A percentile compares a stretch with the other conserved stretches of the same genome.
These are phyloP conservation scores for Montipora capitata DNA, from an alignment of 92 coral and sea anemone genomes.

Conservation along the genomic window DNA sequence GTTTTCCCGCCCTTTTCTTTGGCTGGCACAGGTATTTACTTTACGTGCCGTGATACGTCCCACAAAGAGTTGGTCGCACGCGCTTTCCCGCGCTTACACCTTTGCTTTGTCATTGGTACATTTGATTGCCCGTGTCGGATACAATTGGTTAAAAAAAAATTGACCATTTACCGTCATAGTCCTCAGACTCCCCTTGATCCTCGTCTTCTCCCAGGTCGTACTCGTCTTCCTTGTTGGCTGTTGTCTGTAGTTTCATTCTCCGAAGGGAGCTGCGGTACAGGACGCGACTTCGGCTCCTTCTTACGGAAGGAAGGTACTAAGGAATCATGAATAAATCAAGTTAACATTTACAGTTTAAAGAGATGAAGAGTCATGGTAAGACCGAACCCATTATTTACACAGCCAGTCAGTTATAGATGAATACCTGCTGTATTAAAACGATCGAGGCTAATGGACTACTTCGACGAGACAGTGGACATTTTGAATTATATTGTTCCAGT, in stretches of 20 bases:
- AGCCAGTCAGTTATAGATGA: not conserved
- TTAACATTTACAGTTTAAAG: not conserved
- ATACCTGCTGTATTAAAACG: not conserved
- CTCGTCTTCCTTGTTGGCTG: constrained; percentile 73
- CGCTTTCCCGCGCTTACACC: too few species aligned
- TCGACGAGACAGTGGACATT: too few species aligned
- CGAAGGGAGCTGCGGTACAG: constrained; percentile 73
- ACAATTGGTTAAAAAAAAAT: not conserved
- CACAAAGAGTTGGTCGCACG: too few species aligned
- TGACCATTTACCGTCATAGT: constrained; percentile 52
- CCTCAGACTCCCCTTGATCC: constrained; percentile 91
- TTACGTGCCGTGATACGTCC: too few species aligned
- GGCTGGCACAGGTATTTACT: too few species aligned
- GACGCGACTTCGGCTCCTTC: constrained; percentile 80
- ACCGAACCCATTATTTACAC: not conserved
- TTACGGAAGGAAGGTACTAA: constrained; percentile 52
- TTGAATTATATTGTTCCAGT: too few species aligned
- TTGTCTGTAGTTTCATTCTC: constrained; percentile 61
- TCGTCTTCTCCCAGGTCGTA: constrained; percentile 90
- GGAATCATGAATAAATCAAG: not conserved
- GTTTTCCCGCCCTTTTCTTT: too few species aligned
- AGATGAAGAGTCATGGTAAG: not conserved
- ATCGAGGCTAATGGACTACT: too few species aligned
- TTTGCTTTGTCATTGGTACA: not conserved
- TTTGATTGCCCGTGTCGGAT: not conserved